Base-by-base conservation (phyloP, 2,888 invertebrate genomes). In the Cerastoderma edule region DNA sequence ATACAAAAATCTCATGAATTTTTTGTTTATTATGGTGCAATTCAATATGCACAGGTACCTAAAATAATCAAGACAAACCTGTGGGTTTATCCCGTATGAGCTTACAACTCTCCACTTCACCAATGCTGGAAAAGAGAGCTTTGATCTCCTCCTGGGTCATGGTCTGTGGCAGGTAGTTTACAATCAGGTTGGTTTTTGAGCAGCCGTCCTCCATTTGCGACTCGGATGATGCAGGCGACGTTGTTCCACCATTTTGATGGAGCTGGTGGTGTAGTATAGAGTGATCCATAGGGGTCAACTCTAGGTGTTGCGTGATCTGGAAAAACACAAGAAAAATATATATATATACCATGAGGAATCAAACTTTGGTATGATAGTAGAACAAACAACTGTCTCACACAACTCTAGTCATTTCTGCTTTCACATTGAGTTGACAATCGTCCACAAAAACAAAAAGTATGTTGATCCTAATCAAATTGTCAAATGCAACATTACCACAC, bases 141-240 rank as follows among this genome's bases (percentile, higher is more conserved):
- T 99, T 95, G 85, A 99, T 99, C 94, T 99, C 99, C 94, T 99
- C 99, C 94, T 99, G 99, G 72, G 98, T 98, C 99, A 99, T 99
- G 89, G 97, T 98, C 95, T 99, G 99, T 81, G 99, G 99, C 94
- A 99, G 95, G 94, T 99, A 99, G 95, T 99, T 99, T 92, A 99
- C 99, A 94, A 99, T 99, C 88, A 99, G 95, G 94, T 99, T 99
- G 89, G 99, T 99, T 85, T 90, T 91, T 75, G 89, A 89, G 67
- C 87, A 87, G 48, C 86, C 86, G 64, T 89, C 89, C 64, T 90
- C 90, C 54, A 80, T 84, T 71, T 87, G 88, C 56, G 88, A 87
- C 48, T 83, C 86, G 19, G 88, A 88, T 30, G 84, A 86, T 71
- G 84, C 82, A 50, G 88, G 89, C 16, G 88, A 88, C 54, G 89